Evolutionary conservation across 2,888 invertebrate genomes (phyloP), one percentile per base, ranked within the genome.

Genomic region (Ochlodes sylvanus): DNA sequence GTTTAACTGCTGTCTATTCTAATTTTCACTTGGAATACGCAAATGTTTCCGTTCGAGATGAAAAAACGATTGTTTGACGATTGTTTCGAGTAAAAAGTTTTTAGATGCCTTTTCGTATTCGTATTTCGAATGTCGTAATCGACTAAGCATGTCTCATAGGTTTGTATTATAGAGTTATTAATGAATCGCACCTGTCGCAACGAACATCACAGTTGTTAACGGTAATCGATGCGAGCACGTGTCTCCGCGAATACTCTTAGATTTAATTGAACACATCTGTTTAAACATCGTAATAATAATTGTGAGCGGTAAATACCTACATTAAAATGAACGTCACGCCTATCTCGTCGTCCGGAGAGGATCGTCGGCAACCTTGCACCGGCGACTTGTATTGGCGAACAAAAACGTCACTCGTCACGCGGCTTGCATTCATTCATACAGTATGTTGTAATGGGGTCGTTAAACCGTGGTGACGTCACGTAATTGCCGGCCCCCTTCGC

Each of bases 361-460:
- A 32, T 9, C 38, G 64, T 71, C 70, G 75, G 78, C 79, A 80
- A 83, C 81, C 82, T 85, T 81, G 80, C 79, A 77, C 79, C 75
- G 71, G 70, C 70, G 72, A 75, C 75, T 79, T 79, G 76, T 80
- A 82, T 83, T 80, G 79, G 80, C 80, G 79, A 82, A 85, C 80
- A 86, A 88, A 87, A 89, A 87, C 89, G 87, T 88, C 88, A 87
- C 82, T 82, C 86, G 88, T 90, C 89, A 89, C 87, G 88, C 88
- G 83, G 88, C 79, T 79, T 92, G 90, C 92, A 92, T 90, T 92
- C 92, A 92, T 92, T 93, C 92, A 90, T 90, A 89, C 87, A 88
- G 88, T 89, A 90, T 90, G 89, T 90, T 90, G 87, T 92, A 92
- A 92, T 91, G 87, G 92, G 92, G 92, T 92, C 92, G 92, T 92